Percentiles rank a stretch among this genome's conserved stretches.
Conservation (phyloP, 2,888 invertebrate species). For the Amblyjoppa proteus region DNA sequence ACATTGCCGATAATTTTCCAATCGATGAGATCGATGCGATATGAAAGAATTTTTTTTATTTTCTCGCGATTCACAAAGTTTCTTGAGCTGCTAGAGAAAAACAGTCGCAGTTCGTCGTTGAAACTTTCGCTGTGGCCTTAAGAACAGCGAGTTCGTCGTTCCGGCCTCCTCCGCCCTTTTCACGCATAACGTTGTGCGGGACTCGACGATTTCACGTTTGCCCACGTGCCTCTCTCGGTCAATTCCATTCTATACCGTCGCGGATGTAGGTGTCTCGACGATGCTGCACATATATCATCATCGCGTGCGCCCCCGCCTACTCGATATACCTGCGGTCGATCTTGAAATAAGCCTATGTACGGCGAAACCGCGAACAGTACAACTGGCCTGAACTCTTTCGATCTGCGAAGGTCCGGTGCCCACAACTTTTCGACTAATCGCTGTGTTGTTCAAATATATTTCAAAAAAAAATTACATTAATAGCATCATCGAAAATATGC, state of each 20-base stretch:
- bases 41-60: too few relatives aligned
- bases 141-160: slow-evolving; percentile 27
- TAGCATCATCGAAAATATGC: too few relatives aligned
- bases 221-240: slow-evolving; percentile 72
- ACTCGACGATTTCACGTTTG: slow-evolving; percentile 76
- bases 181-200: slow-evolving; percentile 56
- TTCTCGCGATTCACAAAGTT: not conserved
- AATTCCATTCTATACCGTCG: slow-evolving; percentile 61
- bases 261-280: slow-evolving; percentile 57
- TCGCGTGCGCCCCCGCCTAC: slow-evolving; percentile 50
- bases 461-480: too few relatives aligned
- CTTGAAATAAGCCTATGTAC: slow-evolving; percentile 49
- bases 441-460: not conserved
- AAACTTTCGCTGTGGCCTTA: slow-evolving; percentile 40
- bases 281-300: slow-evolving; percentile 37
- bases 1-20: too few relatives aligned
- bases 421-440: not conserved
- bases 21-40: too few relatives aligned
- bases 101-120: slow-evolving; percentile 32
- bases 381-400: slow-evolving; percentile 24
- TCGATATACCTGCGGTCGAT: slow-evolving; percentile 62
- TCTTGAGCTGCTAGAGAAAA: slow-evolving; percentile 53
- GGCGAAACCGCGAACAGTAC: slow-evolving; percentile 34
- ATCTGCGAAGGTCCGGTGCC: slow-evolving; percentile 6
- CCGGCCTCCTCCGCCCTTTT: slow-evolving; percentile 67